Evolutionary conservation across 2,888 invertebrate genomes (phyloP), one percentile per base, ranked within the genome.

Genomic region (Gastracanthus pulcherrimus): DNA sequence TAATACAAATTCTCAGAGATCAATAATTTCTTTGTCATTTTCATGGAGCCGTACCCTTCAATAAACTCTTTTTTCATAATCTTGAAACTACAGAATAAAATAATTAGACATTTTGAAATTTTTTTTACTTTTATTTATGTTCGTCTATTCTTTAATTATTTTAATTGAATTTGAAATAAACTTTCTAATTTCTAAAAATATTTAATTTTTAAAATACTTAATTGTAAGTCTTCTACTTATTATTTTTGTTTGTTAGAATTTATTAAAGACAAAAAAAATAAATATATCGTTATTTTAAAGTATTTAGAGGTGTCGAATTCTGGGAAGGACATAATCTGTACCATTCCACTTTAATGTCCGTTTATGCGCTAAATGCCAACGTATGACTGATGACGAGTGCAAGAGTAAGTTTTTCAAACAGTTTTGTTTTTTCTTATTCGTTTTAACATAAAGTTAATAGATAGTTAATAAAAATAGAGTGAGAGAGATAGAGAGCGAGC

Each of bases 291-390:
- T 51, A 41, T 41, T 76, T 41, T 19, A 11, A 55, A 72, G 66
- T 55, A 78, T 66, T 78, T 71, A 66, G 66, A 64, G 29, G 51
- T 72, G 70, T 78, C 64, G 60, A 62, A 77, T 70, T 60, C n/a
- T 38, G 19, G n/a, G n/a, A 64, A 64, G 23, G 34, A 26, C 26
- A 71, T n/a, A 78, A 71, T 69, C 41, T 69, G 62, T 78, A 78
- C 72, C 79, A 79, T 79, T 79, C 74, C 72, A 74, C 34, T 74
- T 74, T 58, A 48, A 19, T 74, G 67, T 79, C 41, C 72, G 58
- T 74, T 45, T 36, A 58, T 67, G 45, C 72, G 71, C 71, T 78
- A 55, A 66, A 62, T 45, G 48, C 45, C 31, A 72, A 72, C 16
- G 76, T 66, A 29, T 51, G 71, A 55, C 9, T 72, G 62, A 48